These are phyloP conservation scores for Trachymyrmex septentrionalis DNA, from an alignment of 1,140 invertebrate species.

Conservation along the genomic window DNA sequence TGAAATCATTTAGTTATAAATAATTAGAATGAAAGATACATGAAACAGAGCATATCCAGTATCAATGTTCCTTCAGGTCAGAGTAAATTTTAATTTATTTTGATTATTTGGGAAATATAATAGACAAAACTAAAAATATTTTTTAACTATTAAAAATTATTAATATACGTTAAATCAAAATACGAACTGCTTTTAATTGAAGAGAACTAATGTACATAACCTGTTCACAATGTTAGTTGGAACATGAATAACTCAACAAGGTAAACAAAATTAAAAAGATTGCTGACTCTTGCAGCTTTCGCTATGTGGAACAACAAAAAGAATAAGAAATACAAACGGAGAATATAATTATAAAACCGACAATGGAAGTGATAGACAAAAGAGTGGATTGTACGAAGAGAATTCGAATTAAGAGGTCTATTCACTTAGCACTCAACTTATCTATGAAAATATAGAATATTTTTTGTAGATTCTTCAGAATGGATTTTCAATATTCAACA, in stretches of 20 bases:
- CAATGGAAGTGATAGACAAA: conserved; percentile 7
- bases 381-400: conserved; percentile 4
- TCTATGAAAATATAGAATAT: background rate
- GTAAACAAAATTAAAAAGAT: background rate
- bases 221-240: too few relatives aligned
- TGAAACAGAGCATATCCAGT: too few relatives aligned
- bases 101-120: too few relatives aligned
- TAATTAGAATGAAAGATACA: too few relatives aligned
- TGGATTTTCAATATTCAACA: background rate
- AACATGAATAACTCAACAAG: background rate
- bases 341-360: background rate
- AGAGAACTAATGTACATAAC: too few relatives aligned
- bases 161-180: too few relatives aligned
- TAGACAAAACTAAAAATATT: too few relatives aligned
- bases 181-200: too few relatives aligned
- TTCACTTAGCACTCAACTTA: conserved; percentile 12
- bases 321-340: background rate
- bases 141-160: too few relatives aligned
- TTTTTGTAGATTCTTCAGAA: background rate
- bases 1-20: too few relatives aligned
- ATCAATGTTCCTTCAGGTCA: too few relatives aligned
- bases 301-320: background rate
- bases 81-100: too few relatives aligned
- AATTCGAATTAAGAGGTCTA: background rate
- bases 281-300: background rate